Percentiles rank a stretch among this genome's conserved stretches.
Conservation (phyloP, 2,888 invertebrate species). For the Iphiclides podalirius region DNA sequence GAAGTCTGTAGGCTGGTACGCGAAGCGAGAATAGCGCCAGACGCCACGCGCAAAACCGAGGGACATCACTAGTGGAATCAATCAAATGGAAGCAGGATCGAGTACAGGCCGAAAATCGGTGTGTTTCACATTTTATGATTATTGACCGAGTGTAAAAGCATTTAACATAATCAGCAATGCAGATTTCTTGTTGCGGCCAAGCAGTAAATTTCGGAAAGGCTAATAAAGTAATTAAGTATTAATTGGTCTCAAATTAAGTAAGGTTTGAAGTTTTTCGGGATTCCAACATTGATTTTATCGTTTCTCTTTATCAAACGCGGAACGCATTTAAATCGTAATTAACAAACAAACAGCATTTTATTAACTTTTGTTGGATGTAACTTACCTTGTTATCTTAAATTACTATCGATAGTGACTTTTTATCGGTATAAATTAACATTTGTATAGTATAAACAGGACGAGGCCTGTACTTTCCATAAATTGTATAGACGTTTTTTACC, state of each 20-base stretch:
- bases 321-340: background rate
- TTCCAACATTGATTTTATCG: conserved; percentile 1
- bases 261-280: background rate
- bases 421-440: too few relatives aligned
- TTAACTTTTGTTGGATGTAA: too few relatives aligned
- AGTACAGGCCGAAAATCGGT: background rate
- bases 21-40: too few relatives aligned
- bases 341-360: background rate
- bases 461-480: too few relatives aligned
- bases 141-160: conserved; percentile 2
- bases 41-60: background rate
- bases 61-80: background rate
- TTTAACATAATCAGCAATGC: background rate
- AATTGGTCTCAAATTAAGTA: conserved; percentile 7
- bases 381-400: too few relatives aligned
- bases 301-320: background rate
- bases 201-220: conserved; percentile 3
- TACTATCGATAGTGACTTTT: too few relatives aligned
- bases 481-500: too few relatives aligned
- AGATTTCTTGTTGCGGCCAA: background rate
- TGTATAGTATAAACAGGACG: too few relatives aligned
- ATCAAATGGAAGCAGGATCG: background rate
- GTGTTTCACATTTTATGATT: background rate
- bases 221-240: conserved; percentile 1
- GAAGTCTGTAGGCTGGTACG: too few relatives aligned